Base-by-base conservation (phyloP, 2,113 vertebrate species). In the Terrapene triunguis region DNA sequence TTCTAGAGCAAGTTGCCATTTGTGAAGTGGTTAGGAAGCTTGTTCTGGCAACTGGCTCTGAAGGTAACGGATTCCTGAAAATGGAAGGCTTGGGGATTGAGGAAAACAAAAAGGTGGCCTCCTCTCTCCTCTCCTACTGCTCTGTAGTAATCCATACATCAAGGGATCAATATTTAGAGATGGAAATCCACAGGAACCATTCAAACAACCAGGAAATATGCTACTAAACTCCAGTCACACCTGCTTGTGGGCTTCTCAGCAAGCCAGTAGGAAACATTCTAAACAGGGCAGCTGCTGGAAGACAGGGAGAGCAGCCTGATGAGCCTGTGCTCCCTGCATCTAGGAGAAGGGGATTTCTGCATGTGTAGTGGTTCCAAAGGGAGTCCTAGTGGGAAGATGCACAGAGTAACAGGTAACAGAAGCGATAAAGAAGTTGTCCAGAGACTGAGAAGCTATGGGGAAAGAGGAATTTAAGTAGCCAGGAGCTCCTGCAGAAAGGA, bases 1-100 rank as follows among this genome's bases (percentile, higher is more conserved):
- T 47, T 8, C 42, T 87, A 89, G 74, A 93, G 90, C 84, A 82
- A 44, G 44, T 16, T 17, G 0, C 80, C 72, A 25, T 10, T 6
- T 82, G 92, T 29, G 82, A 83, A 88, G 93, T 62, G 78, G 80
- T 87, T 94, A 51, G 82, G 94, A 84, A 87, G 32, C 42, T 24
- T 80, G 82, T 3, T 25, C 89, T 90, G 96, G 87, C 84, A 92
- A 8, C 32, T 17, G 1, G 10, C 65, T 76, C 76, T 27, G 17
- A 69, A 21, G 65, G n/a, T 10, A 22, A 32, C 44, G 1, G 79
- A 93, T 85, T 35, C 91, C 91, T 92, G 94, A 96, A 94, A 96
- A 87, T 79, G 92, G 82, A 88, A 92, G 22, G 85, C 11, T 24
- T 14, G 8, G 50, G 82, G 82, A 10, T 22, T 85, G 50, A 92